phyloP scores from a whole-genome alignment of 2,888 invertebrate species.

The Ceramica pisi region DNA sequence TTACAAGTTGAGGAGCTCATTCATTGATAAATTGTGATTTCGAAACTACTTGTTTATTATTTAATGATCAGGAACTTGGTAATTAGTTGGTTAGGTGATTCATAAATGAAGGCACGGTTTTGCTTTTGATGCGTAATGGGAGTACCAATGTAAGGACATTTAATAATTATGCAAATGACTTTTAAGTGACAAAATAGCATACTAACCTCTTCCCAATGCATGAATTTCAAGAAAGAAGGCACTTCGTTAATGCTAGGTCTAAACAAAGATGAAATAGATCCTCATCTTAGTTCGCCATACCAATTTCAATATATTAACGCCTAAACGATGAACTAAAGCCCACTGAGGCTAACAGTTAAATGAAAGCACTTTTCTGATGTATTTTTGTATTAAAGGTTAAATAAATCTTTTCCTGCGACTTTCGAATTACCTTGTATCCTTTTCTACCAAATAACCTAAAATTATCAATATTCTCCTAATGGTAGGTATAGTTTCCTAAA shows the following conservation, averaged over 20 bases:
- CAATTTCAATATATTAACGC: not conserved
- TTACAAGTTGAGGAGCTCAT: constrained; percentile 29
- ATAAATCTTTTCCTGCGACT: constrained; percentile 13
- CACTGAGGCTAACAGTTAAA: not conserved
- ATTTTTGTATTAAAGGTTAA: constrained; percentile 6
- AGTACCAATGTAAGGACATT: not conserved
- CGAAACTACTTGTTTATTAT: constrained; percentile 23
- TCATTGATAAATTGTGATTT: constrained; percentile 32
- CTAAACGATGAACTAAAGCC: not conserved
- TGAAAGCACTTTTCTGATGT: not conserved
- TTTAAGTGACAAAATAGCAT: not conserved
- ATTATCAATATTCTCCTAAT: constrained; percentile 40
- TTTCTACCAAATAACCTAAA: constrained; percentile 6
- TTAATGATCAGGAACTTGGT: constrained; percentile 35
- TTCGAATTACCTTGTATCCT: constrained; percentile 20
- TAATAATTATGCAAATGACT: constrained; percentile 3
- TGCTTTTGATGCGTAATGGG: not conserved
- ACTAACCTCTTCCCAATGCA: not conserved
- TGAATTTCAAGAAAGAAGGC: not conserved
- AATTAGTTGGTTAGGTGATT: constrained; percentile 26
- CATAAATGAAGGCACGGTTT: constrained; percentile 17
- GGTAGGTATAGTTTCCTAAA: constrained; percentile 31
- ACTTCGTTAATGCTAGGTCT: not conserved
- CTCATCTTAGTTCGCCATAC: not conserved
- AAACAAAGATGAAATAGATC: not conserved